Evolutionary conservation across 37 sponge, comb jelly and placozoan genomes (phyloP), one percentile per base, ranked within the genome.

Genomic region (Oopsacas minuta): DNA sequence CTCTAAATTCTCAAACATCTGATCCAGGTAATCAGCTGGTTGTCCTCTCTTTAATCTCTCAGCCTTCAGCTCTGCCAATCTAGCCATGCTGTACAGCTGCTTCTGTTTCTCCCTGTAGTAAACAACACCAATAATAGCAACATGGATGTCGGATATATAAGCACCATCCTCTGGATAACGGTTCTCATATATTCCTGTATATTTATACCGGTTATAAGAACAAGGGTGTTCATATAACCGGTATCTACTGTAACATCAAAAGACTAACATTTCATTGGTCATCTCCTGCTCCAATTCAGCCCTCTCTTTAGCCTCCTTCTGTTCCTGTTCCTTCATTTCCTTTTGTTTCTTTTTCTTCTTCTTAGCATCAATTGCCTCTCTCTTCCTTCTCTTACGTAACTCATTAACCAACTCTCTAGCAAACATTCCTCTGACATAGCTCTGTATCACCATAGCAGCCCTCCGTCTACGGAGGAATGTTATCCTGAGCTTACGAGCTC

Each of bases 41-140:
- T 84, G 46, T 1, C 75, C 42, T 12, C 52, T 85, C 85, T 86
- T 88, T 0, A 90, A 83, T 37, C 88, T 89, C 46, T 89, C 37
- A 52, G 86, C 88, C 53, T 90, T 93, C 81, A 87, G 86, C 39
- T 96, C 92, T 0, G 96, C 96, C 84, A 94, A 84, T 36, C 87
- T 84, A 0, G 94, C 94, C 83, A 96, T 86, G 30, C 92, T 91
- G 23, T 93, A 84, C 38, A 96, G 88, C 85, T 96, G 92, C 84
- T 84, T 88, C 84, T 96, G 96, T 1, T 92, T 92, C 23, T 88
- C 89, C 52, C 87, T 86, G 37, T 20, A 82, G 37, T 32, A 61
- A 3, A n/a, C 75, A 10, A 61, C 75, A 61, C 5, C 30, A 61
- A 61, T 34, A 61, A 10, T 34, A 25, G 7, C 28, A 25, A 61